Evolutionary conservation across 2,888 invertebrate genomes (phyloP), one percentile per base, ranked within the genome.

Genomic region (Allophyes oxyacanthae): DNA sequence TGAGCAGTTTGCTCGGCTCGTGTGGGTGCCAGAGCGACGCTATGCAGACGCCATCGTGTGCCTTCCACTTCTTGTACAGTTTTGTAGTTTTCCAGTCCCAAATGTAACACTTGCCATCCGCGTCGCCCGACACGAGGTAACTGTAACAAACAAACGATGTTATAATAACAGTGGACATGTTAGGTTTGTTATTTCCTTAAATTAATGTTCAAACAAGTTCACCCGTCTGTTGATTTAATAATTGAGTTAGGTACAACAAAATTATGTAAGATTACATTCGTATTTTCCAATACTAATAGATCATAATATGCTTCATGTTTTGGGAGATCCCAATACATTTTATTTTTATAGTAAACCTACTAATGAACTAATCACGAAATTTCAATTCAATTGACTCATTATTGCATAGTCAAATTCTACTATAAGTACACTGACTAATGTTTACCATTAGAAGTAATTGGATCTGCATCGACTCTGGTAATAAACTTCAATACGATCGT

Each of bases 71-170:
- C 88, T 98, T 99, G 91, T 98, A 99, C 64, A 99, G 94, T 92
- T 99, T 99, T 66, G 99, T 99, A 0, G 99, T 99, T 88, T 99
- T 99, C 99, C 99, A 99, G 86, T 99, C 99, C 99, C 99, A 99
- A 40, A 99, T 96, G 89, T 98, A 99, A 79, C 99, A 97, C 90
- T 99, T 99, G 8, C 99, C 99, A 92, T 99, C 99, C 0, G 99
- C 99, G 90, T 99, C 99, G 0, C 99, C 99, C 0, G 99, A 99
- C 49, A 99, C 97, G 36, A 99, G 94, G 87, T 99, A 99, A 81
- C 99, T 99, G 92, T 13, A 95, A 95, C 84, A 88, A 89, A 57
- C 59, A 38, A 68, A 32, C 28, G 7, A 43, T 11, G 7, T 53
- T 58, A 48, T 44, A n/a, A 32, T 62, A 54, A 58, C 42, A 33